phyloP scores from a whole-genome alignment of 2,113 vertebrate genomes.

The Choloepus hoffmanni region DNA sequence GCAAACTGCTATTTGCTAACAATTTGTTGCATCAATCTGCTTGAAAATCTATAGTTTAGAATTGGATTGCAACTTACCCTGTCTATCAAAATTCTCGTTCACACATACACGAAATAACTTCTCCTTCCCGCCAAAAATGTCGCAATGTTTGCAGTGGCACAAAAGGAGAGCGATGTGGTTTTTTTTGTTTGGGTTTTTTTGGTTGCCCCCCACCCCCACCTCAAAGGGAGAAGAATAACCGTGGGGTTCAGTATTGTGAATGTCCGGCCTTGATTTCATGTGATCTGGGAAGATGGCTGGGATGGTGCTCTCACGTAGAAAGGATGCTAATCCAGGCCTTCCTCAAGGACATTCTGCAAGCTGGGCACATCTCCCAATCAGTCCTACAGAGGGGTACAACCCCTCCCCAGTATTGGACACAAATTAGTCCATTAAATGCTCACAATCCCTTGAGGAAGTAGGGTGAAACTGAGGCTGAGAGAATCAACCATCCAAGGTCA shows the following conservation, averaged over 20 bases:
- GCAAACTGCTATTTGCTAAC: constrained; percentile 94
- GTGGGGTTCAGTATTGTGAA: constrained; percentile 54
- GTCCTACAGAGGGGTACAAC: accelerated
- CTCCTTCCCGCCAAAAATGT: constrained; percentile 83
- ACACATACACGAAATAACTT: constrained; percentile 86
- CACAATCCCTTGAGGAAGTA: background rate
- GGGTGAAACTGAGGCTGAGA: background rate
- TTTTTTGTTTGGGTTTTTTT: background rate
- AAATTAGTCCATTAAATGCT: background rate
- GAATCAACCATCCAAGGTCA: background rate
- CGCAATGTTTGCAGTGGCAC: constrained; percentile 74
- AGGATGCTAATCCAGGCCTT: background rate
- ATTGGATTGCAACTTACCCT: constrained; percentile 89
- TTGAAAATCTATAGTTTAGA: constrained; percentile 92
- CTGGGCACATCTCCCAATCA: too few relatives aligned
- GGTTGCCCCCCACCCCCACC: background rate
- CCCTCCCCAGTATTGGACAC: too few relatives aligned
- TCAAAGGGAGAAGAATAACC: constrained; percentile 50
- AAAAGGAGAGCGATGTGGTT: constrained; percentile 76
- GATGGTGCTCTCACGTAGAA: background rate
- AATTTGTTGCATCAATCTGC: constrained; percentile 94
- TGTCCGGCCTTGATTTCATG: constrained; percentile 36
- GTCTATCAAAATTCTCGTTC: constrained; percentile 89
- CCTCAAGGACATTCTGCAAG: background rate
- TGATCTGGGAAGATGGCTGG: background rate